Percentiles rank a stretch among this genome's conserved stretches.
These are phyloP conservation scores for Pelagia noctiluca DNA, from an alignment of 30 jellyfish, hydroid and myxozoan species.

Conservation along the genomic window DNA sequence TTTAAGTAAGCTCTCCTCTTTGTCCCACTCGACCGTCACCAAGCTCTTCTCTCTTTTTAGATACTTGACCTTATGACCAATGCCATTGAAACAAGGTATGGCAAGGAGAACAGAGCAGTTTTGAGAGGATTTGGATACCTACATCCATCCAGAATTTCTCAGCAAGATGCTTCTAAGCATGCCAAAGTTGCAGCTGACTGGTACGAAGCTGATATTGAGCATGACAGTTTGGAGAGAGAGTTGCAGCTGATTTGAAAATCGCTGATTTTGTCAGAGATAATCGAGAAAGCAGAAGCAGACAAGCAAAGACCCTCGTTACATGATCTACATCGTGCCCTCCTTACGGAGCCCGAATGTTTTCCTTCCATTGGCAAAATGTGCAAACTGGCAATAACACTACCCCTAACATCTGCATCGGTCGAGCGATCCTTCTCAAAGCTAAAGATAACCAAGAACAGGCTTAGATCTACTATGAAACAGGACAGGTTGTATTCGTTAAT, in stretches of 20 bases:
- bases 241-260: conserved; percentile 10
- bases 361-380: conserved; percentile 6
- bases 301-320: not conserved
- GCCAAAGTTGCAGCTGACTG: conserved; percentile 19
- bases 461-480: conserved; percentile 20
- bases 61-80: no score
- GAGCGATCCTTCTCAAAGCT: no score
- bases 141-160: conserved; percentile 5
- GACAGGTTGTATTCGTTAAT: not conserved
- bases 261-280: not conserved
- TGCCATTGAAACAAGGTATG: conserved; percentile 16
- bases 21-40: no score
- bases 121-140: conserved; percentile 24
- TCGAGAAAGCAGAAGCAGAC: conserved; percentile 14
- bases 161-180: no score
- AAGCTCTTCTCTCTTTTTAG: no score
- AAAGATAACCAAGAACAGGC: not conserved
- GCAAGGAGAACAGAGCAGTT: conserved; percentile 27
- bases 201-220: conserved; percentile 30
- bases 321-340: conserved; percentile 7
- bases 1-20: no score
- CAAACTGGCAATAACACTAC: conserved; percentile 3
- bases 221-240: conserved; percentile 18
- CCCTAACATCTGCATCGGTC: conserved; percentile 28
- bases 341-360: no score